Conservation (phyloP, 2,888 invertebrate genomes). For the Habroteleia sp. region DNA sequence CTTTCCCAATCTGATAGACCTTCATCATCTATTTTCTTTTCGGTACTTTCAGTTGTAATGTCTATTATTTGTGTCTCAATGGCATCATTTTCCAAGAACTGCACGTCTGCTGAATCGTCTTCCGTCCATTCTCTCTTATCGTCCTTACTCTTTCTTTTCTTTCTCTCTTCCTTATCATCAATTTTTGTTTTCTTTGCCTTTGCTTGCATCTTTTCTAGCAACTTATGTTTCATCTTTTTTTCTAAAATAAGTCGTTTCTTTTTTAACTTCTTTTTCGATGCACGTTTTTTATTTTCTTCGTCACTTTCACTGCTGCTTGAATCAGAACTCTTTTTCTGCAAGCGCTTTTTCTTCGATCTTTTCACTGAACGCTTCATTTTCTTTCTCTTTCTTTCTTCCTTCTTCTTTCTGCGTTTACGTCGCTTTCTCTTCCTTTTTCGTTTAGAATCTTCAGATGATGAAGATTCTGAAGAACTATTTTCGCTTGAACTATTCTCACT, state of each 20-base stretch:
- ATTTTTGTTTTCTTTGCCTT: conserved; percentile 53
- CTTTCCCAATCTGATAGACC: conserved; percentile 66
- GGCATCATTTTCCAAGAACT: conserved; percentile 55
- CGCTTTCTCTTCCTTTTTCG: conserved; percentile 67
- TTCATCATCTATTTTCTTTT: conserved; percentile 52
- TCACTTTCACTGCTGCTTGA: conserved; percentile 75
- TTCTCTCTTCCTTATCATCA: conserved; percentile 42
- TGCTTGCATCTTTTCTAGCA: conserved; percentile 60
- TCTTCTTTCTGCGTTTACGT: conserved; percentile 72
- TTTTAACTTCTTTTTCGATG: conserved; percentile 55
- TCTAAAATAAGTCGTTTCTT: conserved; percentile 62
- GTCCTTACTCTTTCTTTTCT: conserved; percentile 27
- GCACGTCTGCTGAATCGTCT: conserved; percentile 2
- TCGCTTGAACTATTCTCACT: conserved; percentile 70
- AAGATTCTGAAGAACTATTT: conserved; percentile 29
- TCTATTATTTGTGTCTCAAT: conserved; percentile 63
- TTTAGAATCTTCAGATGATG: conserved; percentile 47
- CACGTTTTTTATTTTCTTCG: conserved; percentile 53
- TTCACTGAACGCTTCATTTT: conserved; percentile 54
- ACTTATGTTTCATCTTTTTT: conserved; percentile 45
- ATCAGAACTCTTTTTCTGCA: conserved; percentile 70
- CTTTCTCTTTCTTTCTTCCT: conserved; percentile 63
- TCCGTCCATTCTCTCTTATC: conserved; percentile 28
- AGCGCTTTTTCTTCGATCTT: conserved; percentile 68
- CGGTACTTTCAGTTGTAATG: conserved; percentile 9